Percentiles rank a stretch among this genome's conserved stretches.
phyloP scores from a whole-genome alignment of 2,797 vertebrate genomes.

The Gallinago stenura region DNA sequence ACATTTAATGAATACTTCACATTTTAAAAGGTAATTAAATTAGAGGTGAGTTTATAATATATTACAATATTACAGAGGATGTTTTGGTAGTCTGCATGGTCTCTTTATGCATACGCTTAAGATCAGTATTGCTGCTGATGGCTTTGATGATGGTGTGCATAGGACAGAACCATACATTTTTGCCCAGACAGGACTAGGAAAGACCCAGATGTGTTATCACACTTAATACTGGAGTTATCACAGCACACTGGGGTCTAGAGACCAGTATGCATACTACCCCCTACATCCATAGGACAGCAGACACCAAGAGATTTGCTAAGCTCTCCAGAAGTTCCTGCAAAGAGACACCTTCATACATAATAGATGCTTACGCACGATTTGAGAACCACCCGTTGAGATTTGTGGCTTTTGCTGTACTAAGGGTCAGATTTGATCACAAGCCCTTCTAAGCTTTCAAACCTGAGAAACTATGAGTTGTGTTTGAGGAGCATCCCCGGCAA shows the following conservation, averaged over 20 bases:
- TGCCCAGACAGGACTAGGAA: neutral
- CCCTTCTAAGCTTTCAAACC: neutral
- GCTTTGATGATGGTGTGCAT: neutral
- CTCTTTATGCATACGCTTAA: neutral
- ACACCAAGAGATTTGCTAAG: neutral
- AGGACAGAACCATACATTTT: neutral
- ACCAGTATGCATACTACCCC: neutral
- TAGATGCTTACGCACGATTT: neutral
- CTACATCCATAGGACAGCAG: neutral
- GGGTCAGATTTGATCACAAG: neutral
- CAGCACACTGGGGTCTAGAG: neutral
- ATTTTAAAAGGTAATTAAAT: slow-evolving; percentile 66
- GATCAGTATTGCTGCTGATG: neutral
- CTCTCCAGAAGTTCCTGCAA: neutral
- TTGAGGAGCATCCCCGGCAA: neutral
- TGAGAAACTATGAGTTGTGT: neutral
- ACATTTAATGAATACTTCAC: slow-evolving; percentile 51
- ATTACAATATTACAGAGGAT: neutral
- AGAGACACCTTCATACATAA: neutral
- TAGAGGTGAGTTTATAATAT: neutral
- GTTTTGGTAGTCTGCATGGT: neutral
- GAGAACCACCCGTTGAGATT: neutral
- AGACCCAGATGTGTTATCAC: neutral
- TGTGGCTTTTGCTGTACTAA: neutral
- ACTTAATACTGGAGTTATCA: neutral